Evolutionary conservation across 2,888 invertebrate genomes (phyloP).

Genomic region (Drosophila algonquin): DNA sequence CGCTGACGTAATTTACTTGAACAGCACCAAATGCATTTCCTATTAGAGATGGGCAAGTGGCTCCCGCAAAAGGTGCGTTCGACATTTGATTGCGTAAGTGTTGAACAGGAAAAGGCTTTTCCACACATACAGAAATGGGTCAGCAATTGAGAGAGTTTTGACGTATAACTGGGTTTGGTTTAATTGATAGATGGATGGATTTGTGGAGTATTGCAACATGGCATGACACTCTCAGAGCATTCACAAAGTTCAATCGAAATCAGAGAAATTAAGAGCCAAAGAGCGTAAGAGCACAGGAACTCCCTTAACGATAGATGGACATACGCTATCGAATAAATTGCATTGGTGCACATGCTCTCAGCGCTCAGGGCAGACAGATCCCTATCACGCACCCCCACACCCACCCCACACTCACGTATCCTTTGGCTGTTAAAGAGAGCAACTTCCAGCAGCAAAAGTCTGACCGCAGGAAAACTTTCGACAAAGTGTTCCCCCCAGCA

Average conservation of each 20-base stretch:
- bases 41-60: conserved; percentile 54
- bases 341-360: too few relatives aligned
- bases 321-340: not conserved
- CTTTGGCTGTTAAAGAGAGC: conserved; percentile 7
- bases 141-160: conserved; percentile 7
- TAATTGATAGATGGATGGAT: not conserved
- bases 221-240: not conserved
- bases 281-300: too few relatives aligned
- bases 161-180: not conserved
- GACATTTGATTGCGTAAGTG: conserved; percentile 32
- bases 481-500: conserved; percentile 35
- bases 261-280: not conserved
- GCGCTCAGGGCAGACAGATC: not conserved
- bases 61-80: conserved; percentile 31
- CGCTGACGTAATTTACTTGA: conserved; percentile 77
- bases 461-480: conserved; percentile 63
- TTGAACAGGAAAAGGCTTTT: conserved; percentile 25
- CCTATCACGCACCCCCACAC: not conserved
- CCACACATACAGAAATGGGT: conserved; percentile 26
- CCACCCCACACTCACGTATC: not conserved
- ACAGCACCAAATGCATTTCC: conserved; percentile 69
- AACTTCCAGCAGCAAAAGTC: conserved; percentile 21
- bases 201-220: not conserved
- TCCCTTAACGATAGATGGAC: too few relatives aligned
- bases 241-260: not conserved